Base-by-base conservation (phyloP, 2,113 vertebrate genomes). In the Tragulus kanchil region DNA sequence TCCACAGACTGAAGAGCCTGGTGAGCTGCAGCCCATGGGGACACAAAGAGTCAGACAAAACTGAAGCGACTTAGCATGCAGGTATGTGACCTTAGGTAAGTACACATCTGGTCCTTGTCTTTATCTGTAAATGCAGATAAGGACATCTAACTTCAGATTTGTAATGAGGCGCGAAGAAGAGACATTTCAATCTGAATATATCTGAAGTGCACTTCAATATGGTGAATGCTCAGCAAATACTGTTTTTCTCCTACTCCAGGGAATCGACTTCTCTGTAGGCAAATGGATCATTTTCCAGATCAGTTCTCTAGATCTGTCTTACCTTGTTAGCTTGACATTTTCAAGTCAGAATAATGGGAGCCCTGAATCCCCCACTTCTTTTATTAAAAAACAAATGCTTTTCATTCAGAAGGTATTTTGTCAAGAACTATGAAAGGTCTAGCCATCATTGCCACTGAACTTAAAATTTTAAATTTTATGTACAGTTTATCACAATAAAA, bases 241-340 rank as follows among this genome's bases (percentile, higher is more conserved):
- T n/a, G 25, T 28, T 91, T 88, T 54, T 96, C 50, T 91, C 26
- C 50, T 42, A 21, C 42, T 82, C 45, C 26, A 77, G 42, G 52
- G 90, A 83, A 14, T 91, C 31, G 13, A 82, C 21, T 52, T 14
- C 17, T 86, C 31, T 58, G 42, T 2, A 82, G 58, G 56, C 42
- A 75, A 94, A 82, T 36, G 67, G 19, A 12, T 56, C 17, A 9
- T 86, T 78, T 86, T 85, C 83, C 48, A 93, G 61, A 86, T 86
- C 36, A 86, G 16, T 90, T 28, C 56, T 81, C 85, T 94, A 82
- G 64, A 88, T 59, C 6, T 75, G 31, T 54, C 59, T 62, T 89
- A 54, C 50, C 19, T 91, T 88, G 25, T 82, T 83, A 87, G 75
- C 17, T 17, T 95, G 50, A 75, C 36, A 92, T 64, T 88, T 84